Percentiles rank a stretch among this genome's conserved stretches.
These are phyloP conservation scores for Gerris lacustris DNA, from an alignment of 2,888 invertebrate genomes.

Conservation along the genomic window DNA sequence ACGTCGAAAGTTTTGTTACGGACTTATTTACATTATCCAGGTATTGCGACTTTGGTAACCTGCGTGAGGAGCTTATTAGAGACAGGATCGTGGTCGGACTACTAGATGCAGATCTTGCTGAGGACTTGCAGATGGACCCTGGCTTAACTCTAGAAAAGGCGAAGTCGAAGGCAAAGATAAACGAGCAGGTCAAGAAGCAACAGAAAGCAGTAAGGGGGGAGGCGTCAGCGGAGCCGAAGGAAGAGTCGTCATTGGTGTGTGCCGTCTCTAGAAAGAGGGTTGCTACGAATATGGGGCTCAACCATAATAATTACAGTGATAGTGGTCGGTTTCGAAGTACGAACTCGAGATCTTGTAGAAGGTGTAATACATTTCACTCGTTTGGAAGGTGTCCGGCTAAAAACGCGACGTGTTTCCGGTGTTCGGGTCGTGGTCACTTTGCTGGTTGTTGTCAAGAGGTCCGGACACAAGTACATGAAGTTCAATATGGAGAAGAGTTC, in stretches of 20 bases:
- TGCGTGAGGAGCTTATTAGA: constrained; percentile 30
- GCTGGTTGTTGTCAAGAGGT: background rate
- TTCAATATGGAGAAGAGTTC: background rate
- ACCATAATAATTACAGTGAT: background rate
- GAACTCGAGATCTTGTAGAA: background rate
- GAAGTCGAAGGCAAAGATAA: background rate
- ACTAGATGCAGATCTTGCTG: constrained; percentile 6
- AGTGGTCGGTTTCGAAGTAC: too few species aligned
- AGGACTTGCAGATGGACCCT: background rate
- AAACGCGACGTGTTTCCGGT: constrained; percentile 7
- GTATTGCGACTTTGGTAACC: constrained; percentile 26
- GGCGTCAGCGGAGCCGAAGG: background rate
- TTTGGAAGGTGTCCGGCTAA: constrained; percentile 8
- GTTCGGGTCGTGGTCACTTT: constrained; percentile 1
- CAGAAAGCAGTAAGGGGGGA: constrained; percentile 7
- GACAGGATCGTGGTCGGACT: constrained; percentile 29
- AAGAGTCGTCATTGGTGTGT: background rate
- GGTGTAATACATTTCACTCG: background rate
- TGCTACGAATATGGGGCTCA: background rate
- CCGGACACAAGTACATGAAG: background rate
- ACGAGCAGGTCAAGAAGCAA: constrained; percentile 14
- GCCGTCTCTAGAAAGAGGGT: background rate
- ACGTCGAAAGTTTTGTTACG: constrained; percentile 12
- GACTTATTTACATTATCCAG: constrained; percentile 25
- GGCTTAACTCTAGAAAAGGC: constrained; percentile 5